Conservation (phyloP, 2,113 vertebrate species). For the Callaeas wilsoni region DNA sequence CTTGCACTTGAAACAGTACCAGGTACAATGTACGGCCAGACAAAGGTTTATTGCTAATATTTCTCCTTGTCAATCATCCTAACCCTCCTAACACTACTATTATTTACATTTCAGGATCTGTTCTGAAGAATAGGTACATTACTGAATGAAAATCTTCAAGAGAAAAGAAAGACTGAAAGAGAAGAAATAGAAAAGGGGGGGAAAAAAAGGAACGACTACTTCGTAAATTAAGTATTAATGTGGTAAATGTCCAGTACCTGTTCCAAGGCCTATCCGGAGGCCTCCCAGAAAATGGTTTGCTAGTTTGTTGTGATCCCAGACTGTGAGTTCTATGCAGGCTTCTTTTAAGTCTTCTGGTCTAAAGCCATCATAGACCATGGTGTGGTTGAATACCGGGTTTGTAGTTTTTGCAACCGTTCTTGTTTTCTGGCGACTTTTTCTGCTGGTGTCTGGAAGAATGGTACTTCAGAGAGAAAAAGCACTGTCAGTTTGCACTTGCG, state of each 20-base stretch:
- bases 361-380: conserved; percentile 93
- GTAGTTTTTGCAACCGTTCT: conserved; percentile 82
- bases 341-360: conserved; percentile 83
- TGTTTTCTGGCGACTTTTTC: conserved; percentile 88
- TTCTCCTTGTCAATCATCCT: not conserved
- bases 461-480: conserved; percentile 69
- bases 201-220: not conserved
- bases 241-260: conserved; percentile 71
- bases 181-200: fast-evolving
- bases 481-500: not conserved
- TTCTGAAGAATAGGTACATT: not conserved
- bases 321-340: conserved; percentile 88
- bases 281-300: conserved; percentile 89
- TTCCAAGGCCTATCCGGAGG: conserved; percentile 87
- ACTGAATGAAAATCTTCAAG: not conserved
- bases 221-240: not conserved
- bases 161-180: not conserved
- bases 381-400: conserved; percentile 91
- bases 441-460: conserved; percentile 85
- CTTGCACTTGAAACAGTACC: not conserved
- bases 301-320: conserved; percentile 90
- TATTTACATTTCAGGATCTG: not conserved
- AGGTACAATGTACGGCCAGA: not conserved
- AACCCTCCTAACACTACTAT: not conserved
- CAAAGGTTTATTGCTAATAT: not conserved